Conservation (phyloP, 2,113 vertebrate species). For the Buteo buteo region DNA sequence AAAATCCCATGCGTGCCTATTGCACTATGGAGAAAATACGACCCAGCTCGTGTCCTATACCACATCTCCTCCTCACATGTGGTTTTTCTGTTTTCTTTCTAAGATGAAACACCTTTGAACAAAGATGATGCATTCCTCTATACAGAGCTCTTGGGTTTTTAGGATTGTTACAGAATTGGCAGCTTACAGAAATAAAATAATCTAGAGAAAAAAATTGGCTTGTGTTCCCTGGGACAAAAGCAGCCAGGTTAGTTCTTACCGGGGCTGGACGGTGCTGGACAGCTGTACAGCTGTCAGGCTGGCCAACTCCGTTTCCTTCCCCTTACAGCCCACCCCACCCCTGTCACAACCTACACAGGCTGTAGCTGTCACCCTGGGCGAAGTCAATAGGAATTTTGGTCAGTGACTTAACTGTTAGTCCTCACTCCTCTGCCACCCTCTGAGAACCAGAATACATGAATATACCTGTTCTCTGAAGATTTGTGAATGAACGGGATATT, state of each 20-base stretch:
- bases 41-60: background rate
- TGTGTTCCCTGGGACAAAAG: background rate
- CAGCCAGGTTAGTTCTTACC: background rate
- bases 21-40: accelerated
- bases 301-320: accelerated
- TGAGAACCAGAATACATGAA: slow-evolving; percentile 40
- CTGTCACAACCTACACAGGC: background rate
- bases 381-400: background rate
- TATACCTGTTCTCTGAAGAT: slow-evolving; percentile 15
- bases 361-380: background rate
- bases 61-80: background rate
- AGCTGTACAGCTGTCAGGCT: accelerated
- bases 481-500: background rate
- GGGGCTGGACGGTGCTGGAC: background rate
- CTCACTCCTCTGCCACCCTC: background rate
- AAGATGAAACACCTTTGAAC: background rate
- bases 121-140: background rate
- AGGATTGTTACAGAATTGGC: background rate
- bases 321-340: background rate
- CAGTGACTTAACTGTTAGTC: background rate
- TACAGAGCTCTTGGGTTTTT: background rate
- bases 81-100: background rate
- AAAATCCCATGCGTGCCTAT: accelerated
- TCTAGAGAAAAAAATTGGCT: background rate
- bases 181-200: background rate